Base-by-base conservation (phyloP, 2,797 vertebrate genomes). In the Steatocranus sp. region DNA sequence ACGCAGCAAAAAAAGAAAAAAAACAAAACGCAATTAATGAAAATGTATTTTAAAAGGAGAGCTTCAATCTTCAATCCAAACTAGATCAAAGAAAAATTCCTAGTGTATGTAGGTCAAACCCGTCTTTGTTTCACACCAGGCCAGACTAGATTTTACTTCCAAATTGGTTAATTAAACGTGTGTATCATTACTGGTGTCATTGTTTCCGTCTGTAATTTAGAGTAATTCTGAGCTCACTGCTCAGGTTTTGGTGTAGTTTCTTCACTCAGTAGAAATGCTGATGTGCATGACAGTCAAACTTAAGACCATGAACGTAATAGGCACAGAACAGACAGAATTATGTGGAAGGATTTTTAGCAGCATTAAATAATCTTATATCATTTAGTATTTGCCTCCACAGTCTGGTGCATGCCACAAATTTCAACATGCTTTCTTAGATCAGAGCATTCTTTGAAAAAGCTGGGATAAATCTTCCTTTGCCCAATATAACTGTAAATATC, bases 101-200 rank as follows among this genome's bases (percentile, higher is more conserved):
- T 49, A 8, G 34, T 27, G 25, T 76, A 79, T 89, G 46, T 88
- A 78, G 90, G 84, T 83, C 83, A 88, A 38, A 12, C 20, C 61
- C 46, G 2, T 61, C 68, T 89, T 81, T 87, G 30, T 88, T 87
- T 51, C 17, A 70, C 79, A 75, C 43, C 8, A 36, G 27, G 32
- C 38, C 34, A 81, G 77, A 87, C 84, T 76, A 82, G 30, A 85
- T 78, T 79, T 4, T 27, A 86, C 53, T 86, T 80, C 83, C 70
- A 76, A 83, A 82, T 74, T 53, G 49, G 79, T 76, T 88, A 34
- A 88, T 89, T 84, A 81, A 88, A 91, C 81, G 51, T 77, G 20
- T 56, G 23, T 41, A 70, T 83, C 51, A 27, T 53, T 81, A 56
- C 75, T 84, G 43, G 30, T 48, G 75, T 75, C 61, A 81, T 79